Base-by-base conservation (phyloP, 2,797 vertebrate species). In the Avahi laniger region DNA sequence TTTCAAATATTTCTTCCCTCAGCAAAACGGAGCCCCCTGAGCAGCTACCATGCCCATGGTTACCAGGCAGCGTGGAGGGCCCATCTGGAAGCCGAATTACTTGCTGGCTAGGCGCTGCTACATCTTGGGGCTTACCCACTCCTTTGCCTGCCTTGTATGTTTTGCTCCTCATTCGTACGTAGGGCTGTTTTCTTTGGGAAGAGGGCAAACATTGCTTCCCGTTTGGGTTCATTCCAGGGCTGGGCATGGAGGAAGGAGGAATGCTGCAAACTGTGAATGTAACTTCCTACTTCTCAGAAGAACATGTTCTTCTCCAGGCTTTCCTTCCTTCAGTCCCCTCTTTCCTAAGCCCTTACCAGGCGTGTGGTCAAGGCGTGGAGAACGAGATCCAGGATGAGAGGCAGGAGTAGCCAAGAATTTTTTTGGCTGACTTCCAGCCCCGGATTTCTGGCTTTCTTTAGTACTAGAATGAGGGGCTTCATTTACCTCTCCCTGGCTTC, bases 81-180 rank as follows among this genome's bases (percentile, higher is more conserved):
- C 28, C 43, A 65, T 35, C n/a, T 10, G 24, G 20, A 75, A 33
- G n/a, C 50, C 26, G 18, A 11, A 4, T 35, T 52, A 18, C 38
- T 78, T 72, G 11, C 7, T 24, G n/a, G 8, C 35, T 70, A 1
- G 1, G 78, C n/a, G 95, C 94, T 96, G 76, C 82, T 75, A 82
- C 97, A 97, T 96, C 3, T 96, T 89, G 57, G 97, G 98, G 97
- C 97, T 97, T 98, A 96, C 98, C 97, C 96, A 97, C 95, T 72
- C 94, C 96, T 96, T 89, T 75, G 93, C 90, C 89, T 96, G 84
- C 78, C 65, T 63, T 94, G 93, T 59, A 81, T 50, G 8, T 91
- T 96, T 22, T 73, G 52, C 81, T 63, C 95, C 82, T 92, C 7
- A 0, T 91, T 75, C 92, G 30, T 72, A 0, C 61, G 69, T 6